phyloP scores from a whole-genome alignment of 2,888 invertebrate genomes.

The Brachynemurus nebulosus region DNA sequence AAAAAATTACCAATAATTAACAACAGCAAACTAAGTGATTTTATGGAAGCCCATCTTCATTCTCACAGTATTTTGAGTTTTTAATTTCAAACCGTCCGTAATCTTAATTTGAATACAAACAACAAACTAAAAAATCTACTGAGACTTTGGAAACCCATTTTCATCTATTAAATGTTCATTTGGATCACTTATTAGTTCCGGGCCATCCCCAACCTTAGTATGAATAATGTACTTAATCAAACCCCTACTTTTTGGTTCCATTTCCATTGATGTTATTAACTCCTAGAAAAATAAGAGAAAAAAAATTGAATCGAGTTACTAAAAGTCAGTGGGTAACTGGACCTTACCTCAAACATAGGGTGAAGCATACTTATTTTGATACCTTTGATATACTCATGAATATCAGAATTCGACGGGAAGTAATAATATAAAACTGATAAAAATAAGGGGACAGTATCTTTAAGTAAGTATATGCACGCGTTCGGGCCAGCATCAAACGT shows the following conservation, averaged over 20 bases:
- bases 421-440: slow-evolving; percentile 50
- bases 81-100: no score
- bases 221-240: slow-evolving; percentile 68
- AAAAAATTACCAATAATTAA: no score
- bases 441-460: slow-evolving; percentile 57
- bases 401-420: slow-evolving; percentile 46
- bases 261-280: slow-evolving; percentile 12
- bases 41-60: no score
- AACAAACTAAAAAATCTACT: no score
- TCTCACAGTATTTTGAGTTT: no score
- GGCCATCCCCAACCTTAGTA: slow-evolving; percentile 72
- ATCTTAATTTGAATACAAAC: no score
- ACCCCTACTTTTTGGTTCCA: slow-evolving; percentile 29
- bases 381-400: slow-evolving; percentile 41
- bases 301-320: no score
- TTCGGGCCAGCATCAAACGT: slow-evolving; percentile 99
- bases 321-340: no score
- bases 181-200: slow-evolving; percentile 36
- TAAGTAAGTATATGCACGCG: slow-evolving; percentile 75
- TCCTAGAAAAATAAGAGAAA: slow-evolving; percentile 20
- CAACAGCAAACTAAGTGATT: no score
- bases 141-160: slow-evolving; percentile 34
- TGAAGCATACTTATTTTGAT: slow-evolving; percentile 29
- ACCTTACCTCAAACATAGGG: slow-evolving; percentile 24
- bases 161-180: slow-evolving; percentile 36